Evolutionary conservation across 1,140 invertebrate genomes (phyloP).

Genomic region (Marisa cornuarietis): DNA sequence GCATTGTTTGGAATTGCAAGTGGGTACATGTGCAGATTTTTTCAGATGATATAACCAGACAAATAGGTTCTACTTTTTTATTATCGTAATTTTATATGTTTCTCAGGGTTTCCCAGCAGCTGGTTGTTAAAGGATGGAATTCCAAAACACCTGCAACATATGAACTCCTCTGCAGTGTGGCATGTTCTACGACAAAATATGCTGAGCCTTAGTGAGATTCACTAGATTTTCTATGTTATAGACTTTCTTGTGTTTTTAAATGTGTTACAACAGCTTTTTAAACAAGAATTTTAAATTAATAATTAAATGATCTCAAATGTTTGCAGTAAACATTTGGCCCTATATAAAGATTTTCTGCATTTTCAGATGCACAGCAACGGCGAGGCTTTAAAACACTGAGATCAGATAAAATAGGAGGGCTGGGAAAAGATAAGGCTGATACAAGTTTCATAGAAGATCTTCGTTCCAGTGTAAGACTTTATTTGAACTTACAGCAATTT

Average conservation of each 20-base stretch:
- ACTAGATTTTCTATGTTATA: not conserved
- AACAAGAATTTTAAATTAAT: not conserved
- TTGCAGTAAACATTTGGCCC: not conserved
- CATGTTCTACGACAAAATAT: not conserved
- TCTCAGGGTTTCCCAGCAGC: not conserved
- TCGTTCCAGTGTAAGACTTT: slow-evolving; percentile 26
- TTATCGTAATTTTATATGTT: not conserved
- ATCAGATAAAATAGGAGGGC: slow-evolving; percentile 20
- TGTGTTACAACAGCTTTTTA: too few species aligned
- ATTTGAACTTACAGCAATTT: not conserved
- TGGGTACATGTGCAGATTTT: not conserved
- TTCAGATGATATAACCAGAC: not conserved
- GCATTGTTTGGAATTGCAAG: too few species aligned
- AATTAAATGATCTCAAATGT: not conserved
- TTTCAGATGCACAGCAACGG: slow-evolving; percentile 23
- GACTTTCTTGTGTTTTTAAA: too few species aligned
- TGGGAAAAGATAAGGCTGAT: slow-evolving; percentile 29
- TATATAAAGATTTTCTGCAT: not conserved
- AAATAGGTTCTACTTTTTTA: not conserved
- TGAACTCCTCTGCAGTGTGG: not conserved
- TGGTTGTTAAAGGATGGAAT: not conserved
- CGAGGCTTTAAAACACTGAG: slow-evolving; percentile 41
- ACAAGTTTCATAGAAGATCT: slow-evolving; percentile 32
- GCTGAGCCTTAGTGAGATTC: not conserved
- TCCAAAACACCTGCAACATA: not conserved